A percentile compares a stretch with the other conserved stretches of the same genome.
phyloP scores from a whole-genome alignment of 2,888 invertebrate genomes.

The Napeogenes sylphis region DNA sequence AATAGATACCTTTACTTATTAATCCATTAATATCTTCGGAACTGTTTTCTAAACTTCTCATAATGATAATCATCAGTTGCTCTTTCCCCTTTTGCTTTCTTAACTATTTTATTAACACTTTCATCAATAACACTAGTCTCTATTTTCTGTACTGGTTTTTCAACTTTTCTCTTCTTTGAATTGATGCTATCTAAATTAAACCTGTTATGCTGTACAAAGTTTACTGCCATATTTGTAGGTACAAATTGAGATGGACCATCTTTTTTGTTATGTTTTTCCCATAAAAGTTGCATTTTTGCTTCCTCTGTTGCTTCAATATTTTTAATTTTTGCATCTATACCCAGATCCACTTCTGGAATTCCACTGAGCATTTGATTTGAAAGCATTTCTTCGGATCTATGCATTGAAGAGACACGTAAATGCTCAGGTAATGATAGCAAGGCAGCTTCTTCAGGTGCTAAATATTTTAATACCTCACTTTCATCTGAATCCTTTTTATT shows the following conservation, averaged over 20 bases:
- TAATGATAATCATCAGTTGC: conserved; percentile 98
- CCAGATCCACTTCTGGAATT: conserved; percentile 99
- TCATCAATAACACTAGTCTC: conserved; percentile 62
- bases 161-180: conserved; percentile 79
- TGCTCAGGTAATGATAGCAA: conserved; percentile 93
- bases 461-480: conserved; percentile 78
- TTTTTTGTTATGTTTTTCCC: conserved; percentile 93
- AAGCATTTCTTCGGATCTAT: conserved; percentile 97
- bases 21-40: conserved; percentile 81
- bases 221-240: conserved; percentile 98
- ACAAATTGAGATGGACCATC: conserved; percentile 97
- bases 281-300: conserved; percentile 93
- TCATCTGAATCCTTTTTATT: conserved; percentile 67
- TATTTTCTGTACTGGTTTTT: conserved; percentile 68
- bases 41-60: conserved; percentile 97
- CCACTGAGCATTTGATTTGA: conserved; percentile 99
- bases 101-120: conserved; percentile 74
- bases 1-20: not conserved
- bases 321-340: conserved; percentile 98
- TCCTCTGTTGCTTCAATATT: conserved; percentile 99
- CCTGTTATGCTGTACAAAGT: conserved; percentile 98
- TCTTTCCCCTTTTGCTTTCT: conserved; percentile 87
- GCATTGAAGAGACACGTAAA: conserved; percentile 89
- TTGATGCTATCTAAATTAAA: conserved; percentile 91
- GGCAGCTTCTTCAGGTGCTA: conserved; percentile 94